phyloP scores from a whole-genome alignment of 2,113 vertebrate species.

The Peromyscus leucopus region DNA sequence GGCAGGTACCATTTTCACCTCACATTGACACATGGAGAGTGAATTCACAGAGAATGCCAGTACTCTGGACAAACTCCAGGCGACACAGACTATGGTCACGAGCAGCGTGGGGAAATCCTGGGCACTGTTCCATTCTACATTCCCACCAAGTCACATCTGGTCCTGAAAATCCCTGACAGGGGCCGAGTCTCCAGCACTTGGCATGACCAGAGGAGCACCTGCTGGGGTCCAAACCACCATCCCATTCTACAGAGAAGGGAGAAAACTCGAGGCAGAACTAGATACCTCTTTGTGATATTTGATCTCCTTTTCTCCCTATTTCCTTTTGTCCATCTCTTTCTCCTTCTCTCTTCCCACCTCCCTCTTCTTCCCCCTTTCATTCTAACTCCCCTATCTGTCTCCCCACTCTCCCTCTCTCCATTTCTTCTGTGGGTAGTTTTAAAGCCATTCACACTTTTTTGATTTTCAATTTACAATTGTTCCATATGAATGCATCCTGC shows the following conservation, averaged over 20 bases:
- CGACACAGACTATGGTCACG: not conserved
- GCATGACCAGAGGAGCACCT: not conserved
- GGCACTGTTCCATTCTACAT: not conserved
- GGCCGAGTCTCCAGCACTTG: not conserved
- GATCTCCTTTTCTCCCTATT: not conserved
- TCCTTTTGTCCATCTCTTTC: not conserved
- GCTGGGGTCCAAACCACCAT: not conserved
- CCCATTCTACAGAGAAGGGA: not conserved
- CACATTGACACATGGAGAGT: not conserved
- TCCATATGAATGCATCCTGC: not conserved
- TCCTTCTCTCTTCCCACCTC: not conserved
- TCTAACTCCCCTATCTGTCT: too few species aligned
- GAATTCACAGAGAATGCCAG: not conserved
- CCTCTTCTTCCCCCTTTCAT: not conserved
- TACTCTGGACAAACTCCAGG: not conserved
- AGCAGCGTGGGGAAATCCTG: not conserved
- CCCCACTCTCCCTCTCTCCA: too few species aligned
- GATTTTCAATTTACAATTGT: not conserved
- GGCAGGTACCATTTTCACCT: not conserved
- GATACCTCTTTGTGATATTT: not conserved
- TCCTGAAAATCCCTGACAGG: not conserved
- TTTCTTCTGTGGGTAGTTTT: not conserved
- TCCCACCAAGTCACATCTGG: not conserved
- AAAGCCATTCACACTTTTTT: constrained; percentile 18
- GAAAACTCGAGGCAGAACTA: not conserved